Conservation (phyloP, 2,797 vertebrate genomes). For the Merluccius polli region DNA sequence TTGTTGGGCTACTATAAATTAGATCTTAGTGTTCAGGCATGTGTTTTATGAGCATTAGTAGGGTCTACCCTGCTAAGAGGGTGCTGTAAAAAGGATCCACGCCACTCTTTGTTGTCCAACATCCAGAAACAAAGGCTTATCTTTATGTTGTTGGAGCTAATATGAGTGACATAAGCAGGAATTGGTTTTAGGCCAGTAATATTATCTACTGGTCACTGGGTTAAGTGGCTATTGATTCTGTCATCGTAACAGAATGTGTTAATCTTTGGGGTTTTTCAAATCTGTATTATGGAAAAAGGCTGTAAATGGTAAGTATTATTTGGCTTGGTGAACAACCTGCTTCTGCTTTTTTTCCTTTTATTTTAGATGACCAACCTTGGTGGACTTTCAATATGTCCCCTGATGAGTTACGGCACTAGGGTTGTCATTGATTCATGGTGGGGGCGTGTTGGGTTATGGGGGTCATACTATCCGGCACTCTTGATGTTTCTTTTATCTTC, state of each 20-base stretch:
- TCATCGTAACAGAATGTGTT: not conserved
- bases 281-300: not conserved
- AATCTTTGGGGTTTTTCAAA: not conserved
- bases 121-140: not conserved
- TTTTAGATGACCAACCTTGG: not conserved
- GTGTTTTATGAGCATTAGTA: not conserved
- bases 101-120: not conserved
- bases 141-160: not conserved
- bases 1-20: not conserved
- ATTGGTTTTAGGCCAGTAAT: not conserved
- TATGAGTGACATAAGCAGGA: not conserved
- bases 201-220: not conserved
- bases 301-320: not conserved
- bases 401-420: not conserved
- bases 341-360: not conserved
- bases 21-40: not conserved
- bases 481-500: constrained; percentile 12
- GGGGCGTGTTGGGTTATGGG: constrained; percentile 24
- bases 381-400: not conserved
- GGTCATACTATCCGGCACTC: constrained; percentile 30
- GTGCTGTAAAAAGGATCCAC: not conserved
- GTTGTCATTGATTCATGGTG: not conserved
- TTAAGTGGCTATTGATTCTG: not conserved
- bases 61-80: not conserved
- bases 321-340: not conserved